These are phyloP conservation scores for Lutjanus argentimaculatus DNA, from an alignment of 2,797 vertebrate genomes.

Conservation along the genomic window DNA sequence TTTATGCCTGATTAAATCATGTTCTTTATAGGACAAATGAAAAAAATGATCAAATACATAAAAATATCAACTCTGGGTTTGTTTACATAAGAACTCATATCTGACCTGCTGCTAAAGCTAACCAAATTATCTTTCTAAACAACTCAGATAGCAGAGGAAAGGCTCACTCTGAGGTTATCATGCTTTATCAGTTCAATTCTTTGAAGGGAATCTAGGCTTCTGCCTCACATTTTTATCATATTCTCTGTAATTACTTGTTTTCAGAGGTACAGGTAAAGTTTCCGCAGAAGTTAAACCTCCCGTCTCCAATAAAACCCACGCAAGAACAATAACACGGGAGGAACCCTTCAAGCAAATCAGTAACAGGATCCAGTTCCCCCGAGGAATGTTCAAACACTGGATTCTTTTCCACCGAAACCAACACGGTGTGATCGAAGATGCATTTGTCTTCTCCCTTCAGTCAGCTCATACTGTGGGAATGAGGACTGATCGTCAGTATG, in stretches of 20 bases:
- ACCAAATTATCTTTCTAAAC: background rate
- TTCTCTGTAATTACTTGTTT: background rate
- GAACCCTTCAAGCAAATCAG: slow-evolving; percentile 17
- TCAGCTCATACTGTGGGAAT: slow-evolving; percentile 22
- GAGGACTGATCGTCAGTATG: slow-evolving; percentile 3
- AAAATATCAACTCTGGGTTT: too few species aligned
- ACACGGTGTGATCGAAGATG: background rate
- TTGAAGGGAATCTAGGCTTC: background rate
- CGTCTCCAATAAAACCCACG: too few species aligned
- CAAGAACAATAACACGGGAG: background rate
- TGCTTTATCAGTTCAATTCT: background rate
- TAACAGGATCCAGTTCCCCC: background rate
- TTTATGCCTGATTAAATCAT: too few species aligned
- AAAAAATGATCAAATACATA: too few species aligned
- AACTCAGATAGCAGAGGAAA: background rate
- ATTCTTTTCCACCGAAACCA: slow-evolving; percentile 7
- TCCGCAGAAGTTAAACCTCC: background rate
- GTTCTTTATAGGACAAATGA: too few species aligned
- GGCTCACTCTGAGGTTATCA: background rate
- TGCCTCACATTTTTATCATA: background rate
- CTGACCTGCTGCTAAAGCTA: background rate
- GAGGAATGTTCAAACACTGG: slow-evolving; percentile 3
- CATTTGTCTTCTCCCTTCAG: background rate
- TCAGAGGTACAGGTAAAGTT: background rate
- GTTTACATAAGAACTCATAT: background rate